Conservation (phyloP, 2,113 vertebrate species). For the Ceuthmochares aereus region DNA sequence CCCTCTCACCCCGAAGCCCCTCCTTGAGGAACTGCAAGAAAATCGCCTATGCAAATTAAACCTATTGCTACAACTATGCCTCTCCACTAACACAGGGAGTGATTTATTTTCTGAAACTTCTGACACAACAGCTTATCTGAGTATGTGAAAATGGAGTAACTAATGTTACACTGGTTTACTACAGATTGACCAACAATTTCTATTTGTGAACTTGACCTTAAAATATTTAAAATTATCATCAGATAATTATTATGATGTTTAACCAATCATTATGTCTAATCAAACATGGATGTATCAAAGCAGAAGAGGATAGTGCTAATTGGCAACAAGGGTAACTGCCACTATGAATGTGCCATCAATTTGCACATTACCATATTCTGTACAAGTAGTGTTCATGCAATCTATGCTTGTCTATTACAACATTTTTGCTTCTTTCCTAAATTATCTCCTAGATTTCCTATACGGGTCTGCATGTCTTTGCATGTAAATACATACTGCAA, state of each 20-base stretch:
- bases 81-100: background rate
- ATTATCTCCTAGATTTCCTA: background rate
- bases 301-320: background rate
- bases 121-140: background rate
- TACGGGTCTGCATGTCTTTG: background rate
- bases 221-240: background rate
- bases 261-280: background rate
- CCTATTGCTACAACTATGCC: background rate
- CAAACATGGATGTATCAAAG: background rate
- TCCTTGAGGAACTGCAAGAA: background rate
- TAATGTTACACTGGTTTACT: background rate
- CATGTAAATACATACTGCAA: background rate
- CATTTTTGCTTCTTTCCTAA: background rate
- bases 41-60: background rate
- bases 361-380: background rate
- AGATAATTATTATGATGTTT: background rate
- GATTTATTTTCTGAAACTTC: background rate
- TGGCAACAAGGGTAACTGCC: background rate
- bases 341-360: background rate
- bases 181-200: background rate
- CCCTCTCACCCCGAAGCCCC: background rate
- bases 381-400: background rate
- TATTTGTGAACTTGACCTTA: background rate
- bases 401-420: background rate
- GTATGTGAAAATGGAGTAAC: background rate